A percentile compares a stretch with the other conserved stretches of the same genome.
These are phyloP conservation scores for Merluccius polli DNA, from an alignment of 2,797 vertebrate genomes.

Conservation along the genomic window DNA sequence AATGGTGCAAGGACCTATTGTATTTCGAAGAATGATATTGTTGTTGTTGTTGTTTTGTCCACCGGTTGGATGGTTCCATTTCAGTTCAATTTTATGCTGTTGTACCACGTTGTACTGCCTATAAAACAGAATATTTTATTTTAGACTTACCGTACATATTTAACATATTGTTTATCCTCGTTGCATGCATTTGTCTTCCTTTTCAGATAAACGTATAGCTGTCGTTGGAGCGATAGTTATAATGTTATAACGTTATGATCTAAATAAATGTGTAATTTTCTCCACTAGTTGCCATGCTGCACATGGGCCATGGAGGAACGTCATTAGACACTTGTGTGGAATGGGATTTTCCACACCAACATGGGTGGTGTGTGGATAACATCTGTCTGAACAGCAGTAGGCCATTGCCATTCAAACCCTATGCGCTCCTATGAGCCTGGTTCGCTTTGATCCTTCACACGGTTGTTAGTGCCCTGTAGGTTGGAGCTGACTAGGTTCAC, in stretches of 20 bases:
- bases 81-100: neutral
- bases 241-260: neutral
- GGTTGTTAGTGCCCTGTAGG: neutral
- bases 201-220: neutral
- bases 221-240: neutral
- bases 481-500: neutral
- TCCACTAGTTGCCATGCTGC: neutral
- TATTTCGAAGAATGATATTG: too few species aligned
- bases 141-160: neutral
- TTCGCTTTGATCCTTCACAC: neutral
- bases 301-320: neutral
- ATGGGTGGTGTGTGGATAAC: constrained; percentile 50
- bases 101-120: neutral
- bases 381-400: constrained; percentile 63
- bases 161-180: neutral
- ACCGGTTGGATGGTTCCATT: neutral
- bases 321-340: constrained; percentile 6
- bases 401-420: constrained; percentile 27
- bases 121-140: neutral
- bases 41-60: neutral
- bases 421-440: neutral
- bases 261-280: neutral
- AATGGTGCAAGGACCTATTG: too few species aligned
- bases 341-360: constrained; percentile 51
- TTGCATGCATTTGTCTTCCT: neutral